Base-by-base conservation (phyloP, 1,140 invertebrate genomes). In the Drosophila gunungcola region DNA sequence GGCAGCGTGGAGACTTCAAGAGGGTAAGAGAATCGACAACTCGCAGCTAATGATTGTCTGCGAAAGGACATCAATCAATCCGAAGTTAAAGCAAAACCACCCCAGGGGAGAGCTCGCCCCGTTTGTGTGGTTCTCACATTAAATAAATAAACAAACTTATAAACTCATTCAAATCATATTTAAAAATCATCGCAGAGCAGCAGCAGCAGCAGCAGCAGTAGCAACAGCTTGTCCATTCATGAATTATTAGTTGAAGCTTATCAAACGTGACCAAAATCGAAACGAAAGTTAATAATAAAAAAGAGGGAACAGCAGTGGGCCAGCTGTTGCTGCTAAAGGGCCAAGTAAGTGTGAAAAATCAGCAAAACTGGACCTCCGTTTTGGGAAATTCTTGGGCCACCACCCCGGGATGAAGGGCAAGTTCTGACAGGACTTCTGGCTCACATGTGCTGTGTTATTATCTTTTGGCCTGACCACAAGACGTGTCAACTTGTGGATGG, bases 141-240 rank as follows among this genome's bases (percentile, higher is more conserved):
- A 86, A 80, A 68, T 74, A 86, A 86, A 88, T 88, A 86, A 83
- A 88, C 79, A 79, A 82, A 85, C 75, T 88, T 86, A 86, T 88
- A 89, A 86, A 86, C 83, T 88, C 83, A 86, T 86, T 86, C 75
- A 75, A 88, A 88, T 88, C 84, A 83, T 88, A 88, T 88, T 86
- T 86, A 88, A 86, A 81, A 88, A 85, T 83, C 84, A 86, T 88
- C 72, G 55, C 41, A 57, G 45, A 64, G 12, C 70, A 78, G 75
- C 76, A 79, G 82, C 48, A 78, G 75, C 76, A 79, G 82, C 48
- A 52, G 46, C 32, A 65, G 46, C 27, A 63, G 12, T 45, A 81
- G 75, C 82, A 86, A 88, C 83, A 86, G 83, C 83, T 67, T 86
- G 84, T 61, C 72, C 81, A 73, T 88, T 83, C 79, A 89, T 86